Evolutionary conservation across 92 coral and sea anemone species (phyloP), one percentile per base, ranked within the genome.

Genomic region (Meandrina meandrites): DNA sequence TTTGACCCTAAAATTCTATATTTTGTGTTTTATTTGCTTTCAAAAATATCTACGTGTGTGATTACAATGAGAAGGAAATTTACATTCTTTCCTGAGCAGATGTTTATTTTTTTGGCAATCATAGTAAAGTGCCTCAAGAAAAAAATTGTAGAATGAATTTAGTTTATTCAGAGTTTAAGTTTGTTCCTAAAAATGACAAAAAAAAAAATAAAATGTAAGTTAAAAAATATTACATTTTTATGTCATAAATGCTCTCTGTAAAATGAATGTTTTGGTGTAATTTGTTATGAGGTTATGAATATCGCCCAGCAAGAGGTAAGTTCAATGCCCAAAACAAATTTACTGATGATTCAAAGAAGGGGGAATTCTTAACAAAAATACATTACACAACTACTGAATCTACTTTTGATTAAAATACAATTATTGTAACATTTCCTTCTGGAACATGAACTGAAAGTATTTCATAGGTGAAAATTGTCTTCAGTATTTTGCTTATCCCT

Each of bases 41-140:
- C 75, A n/a, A 81, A 86, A 86, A 83, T 54, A 85, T 79, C 75
- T 78, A 82, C 56, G 78, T 86, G 87, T 32, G 83, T 51, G 74
- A 88, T 75, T 88, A 82, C 82, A 87, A 60, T 67, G 28, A 69
- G 66, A 70, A 24, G 18, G 48, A 81, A 76, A 85, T 85, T 85
- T 85, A 76, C 81, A 85, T 85, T 76, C 48, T 62, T 27, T 64
- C 24, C 12, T 1, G 31, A 66, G 88, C 88, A 85, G 88, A 85
- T 85, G 88, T 76, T 85, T 60, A 17, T 45, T 40, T 76, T 73
- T 85, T 77, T 57, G 64, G 9, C 56, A 45, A 76, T 54, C 71
- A 81, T 22, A 24, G 30, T 48, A 76, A 78, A 76, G 68, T 85
- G 67, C 76, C 37, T 30, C 28, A 22, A 30, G n/a, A 57, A 56